These are phyloP conservation scores for Sarcophaga variegata DNA, from an alignment of 2,888 invertebrate genomes.

Conservation along the genomic window DNA sequence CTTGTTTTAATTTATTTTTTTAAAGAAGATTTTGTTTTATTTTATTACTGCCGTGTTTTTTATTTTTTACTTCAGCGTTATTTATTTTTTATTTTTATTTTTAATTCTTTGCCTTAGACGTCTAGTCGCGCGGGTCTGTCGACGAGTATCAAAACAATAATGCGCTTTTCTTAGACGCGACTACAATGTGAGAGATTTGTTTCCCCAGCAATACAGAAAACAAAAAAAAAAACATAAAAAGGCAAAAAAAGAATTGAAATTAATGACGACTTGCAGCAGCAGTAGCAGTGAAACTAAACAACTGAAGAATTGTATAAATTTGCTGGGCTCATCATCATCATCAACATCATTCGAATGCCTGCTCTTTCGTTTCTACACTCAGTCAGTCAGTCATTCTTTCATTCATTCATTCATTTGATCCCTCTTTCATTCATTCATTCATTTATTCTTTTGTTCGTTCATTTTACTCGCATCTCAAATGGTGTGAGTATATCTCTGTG, in stretches of 20 bases:
- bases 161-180: slow-evolving; percentile 6
- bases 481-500: slow-evolving; percentile 25
- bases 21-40: slow-evolving; percentile 31
- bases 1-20: slow-evolving; percentile 17
- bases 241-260: slow-evolving; percentile 46
- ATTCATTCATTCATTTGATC: background rate
- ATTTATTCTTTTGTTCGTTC: background rate
- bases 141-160: slow-evolving; percentile 51
- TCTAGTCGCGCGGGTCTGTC: slow-evolving; percentile 59
- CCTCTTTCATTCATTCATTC: too few species aligned
- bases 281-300: slow-evolving; percentile 67
- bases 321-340: slow-evolving; percentile 58
- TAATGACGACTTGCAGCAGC: slow-evolving; percentile 64
- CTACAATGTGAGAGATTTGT: slow-evolving; percentile 19
- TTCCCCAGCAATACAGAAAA: background rate
- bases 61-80: background rate
- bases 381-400: background rate
- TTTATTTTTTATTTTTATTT: slow-evolving; percentile 29
- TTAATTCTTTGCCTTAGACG: slow-evolving; percentile 58
- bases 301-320: slow-evolving; percentile 60
- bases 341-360: slow-evolving; percentile 38
- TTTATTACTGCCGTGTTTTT: slow-evolving; percentile 38
- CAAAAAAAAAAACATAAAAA: slow-evolving; percentile 10
- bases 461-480: slow-evolving; percentile 27
- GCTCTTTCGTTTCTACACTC: background rate